These are phyloP conservation scores for Julus scanicus DNA, from an alignment of 2,888 invertebrate genomes.

Conservation along the genomic window DNA sequence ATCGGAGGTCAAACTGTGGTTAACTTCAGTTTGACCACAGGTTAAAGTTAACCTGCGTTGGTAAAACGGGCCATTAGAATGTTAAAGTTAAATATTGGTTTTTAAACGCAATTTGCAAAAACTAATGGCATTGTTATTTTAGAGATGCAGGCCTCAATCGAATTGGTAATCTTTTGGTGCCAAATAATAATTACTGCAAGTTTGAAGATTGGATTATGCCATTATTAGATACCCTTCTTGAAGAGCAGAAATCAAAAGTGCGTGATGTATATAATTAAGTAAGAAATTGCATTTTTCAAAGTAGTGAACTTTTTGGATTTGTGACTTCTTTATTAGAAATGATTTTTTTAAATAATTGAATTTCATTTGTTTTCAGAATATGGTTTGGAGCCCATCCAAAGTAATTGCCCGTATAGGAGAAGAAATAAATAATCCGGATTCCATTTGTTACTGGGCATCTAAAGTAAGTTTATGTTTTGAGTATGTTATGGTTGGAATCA, in stretches of 20 bases:
- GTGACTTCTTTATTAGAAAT: background rate
- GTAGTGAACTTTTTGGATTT: background rate
- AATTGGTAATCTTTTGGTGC: conserved; percentile 93
- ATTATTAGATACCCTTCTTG: conserved; percentile 86
- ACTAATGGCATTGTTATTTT: conserved; percentile 65
- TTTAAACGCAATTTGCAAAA: too few relatives aligned
- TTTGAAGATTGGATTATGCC: conserved; percentile 99
- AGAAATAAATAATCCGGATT: conserved; percentile 88
- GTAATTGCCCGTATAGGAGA: conserved; percentile 86
- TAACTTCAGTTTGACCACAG: too few relatives aligned
- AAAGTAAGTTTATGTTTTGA: conserved; percentile 67
- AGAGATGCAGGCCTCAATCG: conserved; percentile 89
- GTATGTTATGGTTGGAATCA: too few relatives aligned
- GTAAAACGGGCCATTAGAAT: too few relatives aligned
- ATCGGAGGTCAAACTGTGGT: too few relatives aligned
- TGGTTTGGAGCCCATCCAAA: conserved; percentile 91
- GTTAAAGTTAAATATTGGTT: too few relatives aligned
- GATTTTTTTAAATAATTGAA: background rate
- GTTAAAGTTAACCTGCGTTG: too few relatives aligned
- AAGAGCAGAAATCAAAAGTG: conserved; percentile 80
- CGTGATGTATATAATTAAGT: conserved; percentile 15
- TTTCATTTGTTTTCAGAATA: conserved; percentile 65
- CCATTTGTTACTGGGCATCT: conserved; percentile 97
- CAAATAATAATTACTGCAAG: conserved; percentile 97
- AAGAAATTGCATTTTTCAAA: background rate